Evolutionary conservation across 1,140 invertebrate genomes (phyloP), one percentile per base, ranked within the genome.

Genomic region (Drosophila novamexicana): DNA sequence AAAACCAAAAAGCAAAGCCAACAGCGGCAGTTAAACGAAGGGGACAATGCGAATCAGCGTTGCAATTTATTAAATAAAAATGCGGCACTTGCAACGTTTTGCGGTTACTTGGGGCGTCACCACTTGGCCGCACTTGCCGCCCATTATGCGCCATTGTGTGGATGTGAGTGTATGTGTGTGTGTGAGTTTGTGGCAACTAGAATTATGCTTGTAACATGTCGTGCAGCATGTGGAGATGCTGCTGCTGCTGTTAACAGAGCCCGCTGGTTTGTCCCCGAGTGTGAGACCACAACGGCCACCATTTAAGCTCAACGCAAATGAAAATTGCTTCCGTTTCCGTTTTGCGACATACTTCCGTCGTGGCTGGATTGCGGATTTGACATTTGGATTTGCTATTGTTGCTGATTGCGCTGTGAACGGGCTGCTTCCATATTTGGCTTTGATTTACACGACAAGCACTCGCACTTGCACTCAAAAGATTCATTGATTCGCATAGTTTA

Each of bases 321-420:
- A 89, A 89, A 89, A 89, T 89, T 89, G 84, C 85, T 90, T 89
- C 84, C 84, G 84, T 62, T 89, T 89, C 75, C 77, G 75, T 69
- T 67, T 63, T 73, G 61, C 63, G 63, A 37, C 58, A 63, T 53
- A 68, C 62, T 73, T 79, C 84, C 84, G 84, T 62, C 67, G 66
- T 58, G 76, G 63, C 63, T 79, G 67, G 45, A 52, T 45, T 73
- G 39, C 56, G 49, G 39, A 66, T 62, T 68, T 36, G 68, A 66
- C 18, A 73, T 77, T 75, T 58, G 61, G 56, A 66, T 71, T 53
- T 52, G 76, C 75, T 79, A 86, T 86, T 86, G 81, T 86, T 77
- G 76, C 79, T 86, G 81, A 84, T 85, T 85, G 79, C 75, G 42
- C 52, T 68, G 77, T 65, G 59, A 68, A 62, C 72, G 57, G 68